Evolutionary conservation across 2,113 vertebrate species (phyloP), one percentile per base, ranked within the genome.

Genomic region (Oxygymnocypris stewartii): DNA sequence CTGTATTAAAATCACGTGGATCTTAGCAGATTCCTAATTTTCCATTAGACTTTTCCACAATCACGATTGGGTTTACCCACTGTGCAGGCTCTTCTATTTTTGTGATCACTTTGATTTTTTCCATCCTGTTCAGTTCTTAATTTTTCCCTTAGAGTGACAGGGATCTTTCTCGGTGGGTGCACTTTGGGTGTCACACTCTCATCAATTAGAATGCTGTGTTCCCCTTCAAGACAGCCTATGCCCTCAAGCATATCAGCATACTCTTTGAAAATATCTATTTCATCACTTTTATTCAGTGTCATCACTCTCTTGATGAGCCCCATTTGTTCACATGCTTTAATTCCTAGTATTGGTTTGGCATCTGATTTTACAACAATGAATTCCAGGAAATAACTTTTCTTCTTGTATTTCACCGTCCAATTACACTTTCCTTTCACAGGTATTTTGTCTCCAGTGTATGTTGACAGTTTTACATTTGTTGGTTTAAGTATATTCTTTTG

Each of bases 191-290:
- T 65, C 31, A 88, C 77, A 71, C n/a, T 73, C 37, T 61, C 57
- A n/a, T 82, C 49, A 13, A 69, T 13, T 69, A 28, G 40, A 28
- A 86, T 84, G 0, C 31, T 84, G 44, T 88, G 84, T 54, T 88
- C 67, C 18, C 88, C 76, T 44, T 88, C 57, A 10, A 86, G 81
- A n/a, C 84, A 88, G 10, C 87, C 87, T 81, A 88, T 63, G 35
- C 84, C 87, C 73, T 69, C 69, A 77, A 88, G 83, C 61, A 88
- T 84, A 79, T 85, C 83, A 73, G 67, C 65, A 81, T 81, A 86
- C 23, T 81, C 63, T 23, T 9, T 86, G 54, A 85, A 42, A 31
- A 80, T 69, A 25, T 79, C 74, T 9, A 44, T 79, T 69, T 78
- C 42, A 12, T 84, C 80, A 86, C 51, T 81, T 79, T 28, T 86